A percentile compares a stretch with the other conserved stretches of the same genome.
Conservation (phyloP, 2,113 vertebrate genomes). For the Pholis gunnellus region DNA sequence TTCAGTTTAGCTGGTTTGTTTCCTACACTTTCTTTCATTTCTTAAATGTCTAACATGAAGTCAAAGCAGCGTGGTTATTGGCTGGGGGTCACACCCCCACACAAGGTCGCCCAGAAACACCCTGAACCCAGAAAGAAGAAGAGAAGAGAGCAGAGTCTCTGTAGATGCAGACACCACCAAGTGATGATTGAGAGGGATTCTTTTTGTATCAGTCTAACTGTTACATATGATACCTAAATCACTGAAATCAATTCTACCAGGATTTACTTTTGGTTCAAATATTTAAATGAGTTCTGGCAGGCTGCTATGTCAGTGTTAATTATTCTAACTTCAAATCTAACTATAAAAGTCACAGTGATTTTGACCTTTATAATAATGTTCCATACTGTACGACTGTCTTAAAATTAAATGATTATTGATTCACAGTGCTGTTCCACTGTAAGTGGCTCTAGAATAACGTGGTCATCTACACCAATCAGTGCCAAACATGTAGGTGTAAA, state of each 20-base stretch:
- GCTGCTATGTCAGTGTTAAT: neutral
- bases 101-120: too few relatives aligned
- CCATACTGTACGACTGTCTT: neutral
- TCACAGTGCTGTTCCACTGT: neutral
- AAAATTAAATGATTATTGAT: slow-evolving; percentile 7
- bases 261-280: neutral
- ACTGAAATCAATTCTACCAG: neutral
- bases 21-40: neutral
- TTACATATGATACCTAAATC: too few relatives aligned
- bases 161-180: too few relatives aligned
- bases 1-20: neutral
- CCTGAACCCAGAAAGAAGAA: too few relatives aligned
- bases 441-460: neutral
- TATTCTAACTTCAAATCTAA: neutral
- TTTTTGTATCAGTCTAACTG: too few relatives aligned
- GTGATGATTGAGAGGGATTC: too few relatives aligned
- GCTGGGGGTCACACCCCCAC: too few relatives aligned
- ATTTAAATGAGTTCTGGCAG: neutral
- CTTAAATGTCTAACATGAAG: neutral
- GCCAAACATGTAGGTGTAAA: neutral
- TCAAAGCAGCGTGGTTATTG: too few relatives aligned
- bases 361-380: neutral
- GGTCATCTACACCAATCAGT: neutral
- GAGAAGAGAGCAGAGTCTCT: too few relatives aligned
- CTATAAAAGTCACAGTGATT: too few relatives aligned